Conservation (phyloP, 1,140 invertebrate species). For the Drosophila willistoni region DNA sequence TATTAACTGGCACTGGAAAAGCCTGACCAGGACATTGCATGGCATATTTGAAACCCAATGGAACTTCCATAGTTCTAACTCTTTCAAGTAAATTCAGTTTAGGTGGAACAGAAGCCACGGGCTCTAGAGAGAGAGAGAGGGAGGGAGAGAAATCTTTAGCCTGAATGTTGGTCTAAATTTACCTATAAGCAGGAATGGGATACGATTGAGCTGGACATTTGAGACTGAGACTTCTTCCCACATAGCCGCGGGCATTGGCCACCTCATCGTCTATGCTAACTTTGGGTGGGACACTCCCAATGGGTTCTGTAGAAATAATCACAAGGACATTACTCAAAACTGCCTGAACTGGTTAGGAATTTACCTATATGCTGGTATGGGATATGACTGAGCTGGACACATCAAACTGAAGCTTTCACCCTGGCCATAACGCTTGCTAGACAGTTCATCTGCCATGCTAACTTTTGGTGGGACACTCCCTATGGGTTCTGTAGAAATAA, state of each 20-base stretch:
- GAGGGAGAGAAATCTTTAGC: background rate
- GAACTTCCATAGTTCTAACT: conserved; percentile 85
- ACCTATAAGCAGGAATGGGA: conserved; percentile 87
- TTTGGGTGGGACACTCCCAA: conserved; percentile 90
- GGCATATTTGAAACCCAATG: conserved; percentile 85
- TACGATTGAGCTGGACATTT: conserved; percentile 87
- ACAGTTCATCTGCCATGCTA: conserved; percentile 88
- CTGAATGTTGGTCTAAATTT: conserved; percentile 72
- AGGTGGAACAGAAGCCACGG: conserved; percentile 79
- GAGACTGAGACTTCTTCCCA: conserved; percentile 84
- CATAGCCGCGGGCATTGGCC: conserved; percentile 85
- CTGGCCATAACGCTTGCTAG: conserved; percentile 84
- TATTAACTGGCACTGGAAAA: conserved; percentile 87
- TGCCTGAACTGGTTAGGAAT: conserved; percentile 48
- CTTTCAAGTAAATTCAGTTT: conserved; percentile 83
- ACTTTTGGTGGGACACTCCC: conserved; percentile 90
- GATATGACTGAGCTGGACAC: conserved; percentile 87
- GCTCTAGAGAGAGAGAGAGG: conserved; percentile 24
- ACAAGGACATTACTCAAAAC: conserved; percentile 4
- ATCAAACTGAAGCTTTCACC: conserved; percentile 84
- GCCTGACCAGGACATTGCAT: conserved; percentile 88
- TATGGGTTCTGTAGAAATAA: conserved; percentile 87
- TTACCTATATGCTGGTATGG: conserved; percentile 86
- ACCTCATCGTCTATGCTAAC: conserved; percentile 89
- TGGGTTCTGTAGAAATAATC: conserved; percentile 86